Percentiles rank a stretch among this genome's conserved stretches.
Conservation (phyloP, 1,140 invertebrate genomes). For the Nixonia krombeini region DNA sequence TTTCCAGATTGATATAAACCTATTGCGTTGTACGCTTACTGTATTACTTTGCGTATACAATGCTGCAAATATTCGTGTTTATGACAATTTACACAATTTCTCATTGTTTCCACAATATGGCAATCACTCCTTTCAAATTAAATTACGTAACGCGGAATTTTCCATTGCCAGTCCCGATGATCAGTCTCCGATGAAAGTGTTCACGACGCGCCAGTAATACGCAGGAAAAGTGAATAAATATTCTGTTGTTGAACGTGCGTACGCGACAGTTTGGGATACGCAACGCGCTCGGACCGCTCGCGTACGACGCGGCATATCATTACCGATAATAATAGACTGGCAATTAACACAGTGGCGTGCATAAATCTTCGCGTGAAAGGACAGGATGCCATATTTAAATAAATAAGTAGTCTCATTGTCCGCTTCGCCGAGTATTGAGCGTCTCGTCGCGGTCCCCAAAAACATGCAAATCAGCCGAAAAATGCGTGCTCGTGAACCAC, state of each 20-base stretch:
- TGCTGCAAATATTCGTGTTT: too few relatives aligned
- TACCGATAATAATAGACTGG: conserved; percentile 52
- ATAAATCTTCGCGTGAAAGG: conserved; percentile 60
- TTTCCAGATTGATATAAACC: too few relatives aligned
- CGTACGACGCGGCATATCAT: conserved; percentile 54
- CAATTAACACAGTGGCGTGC: conserved; percentile 57
- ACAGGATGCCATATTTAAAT: conserved; percentile 63
- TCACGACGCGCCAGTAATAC: conserved; percentile 6
- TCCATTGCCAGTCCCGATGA: too few relatives aligned
- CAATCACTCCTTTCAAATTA: too few relatives aligned
- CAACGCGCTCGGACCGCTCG: conserved; percentile 19
- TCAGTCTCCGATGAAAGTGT: not conserved
- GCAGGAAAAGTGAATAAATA: conserved; percentile 44
- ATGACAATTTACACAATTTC: too few relatives aligned
- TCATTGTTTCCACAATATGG: too few relatives aligned
- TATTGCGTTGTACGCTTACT: too few relatives aligned
- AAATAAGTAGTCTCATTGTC: conserved; percentile 58
- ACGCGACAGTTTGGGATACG: conserved; percentile 19
- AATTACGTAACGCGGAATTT: too few relatives aligned
- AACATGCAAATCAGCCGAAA: conserved; percentile 41
- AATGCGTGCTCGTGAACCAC: conserved; percentile 1
- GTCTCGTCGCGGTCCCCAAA: conserved; percentile 22
- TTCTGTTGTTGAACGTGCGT: conserved; percentile 42
- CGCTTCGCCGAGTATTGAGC: conserved; percentile 26
- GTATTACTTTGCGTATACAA: too few relatives aligned